Percentiles rank a stretch among this genome's conserved stretches.
These are phyloP conservation scores for Heliconius hermathena DNA, from an alignment of 1,140 invertebrate species.

Conservation along the genomic window DNA sequence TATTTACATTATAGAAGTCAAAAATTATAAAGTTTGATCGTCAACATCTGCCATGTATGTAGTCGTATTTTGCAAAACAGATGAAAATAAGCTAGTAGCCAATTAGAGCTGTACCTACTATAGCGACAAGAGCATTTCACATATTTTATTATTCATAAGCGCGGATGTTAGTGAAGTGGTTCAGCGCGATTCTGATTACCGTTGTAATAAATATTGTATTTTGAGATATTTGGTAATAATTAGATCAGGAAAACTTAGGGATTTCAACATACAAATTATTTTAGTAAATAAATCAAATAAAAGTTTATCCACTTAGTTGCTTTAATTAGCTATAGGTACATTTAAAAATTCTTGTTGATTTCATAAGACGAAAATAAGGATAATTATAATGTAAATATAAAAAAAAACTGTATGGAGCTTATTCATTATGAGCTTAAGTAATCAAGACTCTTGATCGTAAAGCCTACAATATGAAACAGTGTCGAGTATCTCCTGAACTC, in stretches of 20 bases:
- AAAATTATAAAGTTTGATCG: not conserved
- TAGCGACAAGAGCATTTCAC: conserved; percentile 2
- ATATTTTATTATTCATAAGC: conserved; percentile 5
- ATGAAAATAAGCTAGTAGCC: not conserved
- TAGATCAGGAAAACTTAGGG: too few relatives aligned
- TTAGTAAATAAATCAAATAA: too few relatives aligned
- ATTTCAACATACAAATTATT: too few relatives aligned
- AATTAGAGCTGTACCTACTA: not conserved
- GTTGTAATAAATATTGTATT: not conserved
- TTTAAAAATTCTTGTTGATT: not conserved
- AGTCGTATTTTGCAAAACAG: not conserved
- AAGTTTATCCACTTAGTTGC: too few relatives aligned
- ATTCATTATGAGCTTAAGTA: conserved; percentile 13
- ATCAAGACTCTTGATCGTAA: conserved; percentile 15
- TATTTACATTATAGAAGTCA: not conserved
- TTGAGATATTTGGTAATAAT: not conserved
- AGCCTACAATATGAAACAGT: conserved; percentile 12
- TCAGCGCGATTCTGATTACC: not conserved
- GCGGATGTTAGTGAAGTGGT: not conserved
- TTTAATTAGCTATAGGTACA: too few relatives aligned
- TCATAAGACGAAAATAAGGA: not conserved
- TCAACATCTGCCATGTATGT: not conserved
- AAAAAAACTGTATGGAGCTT: conserved; percentile 4
- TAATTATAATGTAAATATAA: conserved; percentile 10
- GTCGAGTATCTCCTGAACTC: conserved; percentile 12